Evolutionary conservation across 2,888 invertebrate species (phyloP), one percentile per base, ranked within the genome.

Genomic region (Tipula vernalis): DNA sequence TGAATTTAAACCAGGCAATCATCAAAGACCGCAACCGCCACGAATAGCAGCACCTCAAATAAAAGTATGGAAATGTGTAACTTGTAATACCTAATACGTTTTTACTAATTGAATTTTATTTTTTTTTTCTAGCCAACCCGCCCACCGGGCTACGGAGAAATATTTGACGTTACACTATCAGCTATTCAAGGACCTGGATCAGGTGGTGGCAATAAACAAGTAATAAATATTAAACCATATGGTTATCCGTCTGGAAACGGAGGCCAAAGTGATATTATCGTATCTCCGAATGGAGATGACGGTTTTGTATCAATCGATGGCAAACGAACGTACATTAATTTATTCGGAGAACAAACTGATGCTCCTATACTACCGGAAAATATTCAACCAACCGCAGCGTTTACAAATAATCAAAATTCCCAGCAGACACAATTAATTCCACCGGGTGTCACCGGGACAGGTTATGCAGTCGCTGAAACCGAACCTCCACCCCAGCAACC

Each of bases 301-400:
- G 96, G 97, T 39, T 97, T 96, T 91, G 98, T 98, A 15, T 97
- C 97, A 36, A 98, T 98, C 87, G 97, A 98, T 90, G 98, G 98
- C 51, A 96, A 97, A 92, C 93, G 97, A 89, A 97, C 97, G 0
- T 97, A 97, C 90, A 93, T 98, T 89, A 96, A 97, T 92, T 92
- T 97, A 83, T 96, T 97, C 90, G 96, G 96, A 88, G 95, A 94
- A 89, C 90, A 91, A 88, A 91, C 91, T 89, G 91, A 91, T 89
- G 89, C 90, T 87, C 91, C 91, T 42, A n/a, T 86, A 3, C 89
- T 89, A 12, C 87, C 87, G 13, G 87, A 71, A 36, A 84, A 91
- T 90, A 12, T 91, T 91, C 87, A 88, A 88, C 6, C 85, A 89
- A n/a, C 90, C 89, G 0, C 90, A 89, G 5, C 89, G 39, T 87